phyloP scores from a whole-genome alignment of 2,113 vertebrate species.

The Nothocercus nigrocapillus region DNA sequence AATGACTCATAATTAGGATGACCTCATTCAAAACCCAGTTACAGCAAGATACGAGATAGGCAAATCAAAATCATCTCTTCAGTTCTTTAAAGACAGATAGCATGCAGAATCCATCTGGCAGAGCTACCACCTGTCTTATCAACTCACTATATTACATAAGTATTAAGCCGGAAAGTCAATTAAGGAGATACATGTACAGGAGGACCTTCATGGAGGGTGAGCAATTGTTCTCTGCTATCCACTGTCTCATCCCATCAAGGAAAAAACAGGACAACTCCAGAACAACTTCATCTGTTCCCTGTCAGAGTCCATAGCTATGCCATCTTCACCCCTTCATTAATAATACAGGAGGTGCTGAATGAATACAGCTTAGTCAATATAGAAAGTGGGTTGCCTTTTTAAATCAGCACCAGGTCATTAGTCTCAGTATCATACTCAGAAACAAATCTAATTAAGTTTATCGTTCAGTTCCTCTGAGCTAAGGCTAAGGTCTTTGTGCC shows the following conservation, averaged over 20 bases:
- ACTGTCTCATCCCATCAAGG: neutral
- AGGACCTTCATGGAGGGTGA: neutral
- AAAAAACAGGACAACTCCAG: neutral
- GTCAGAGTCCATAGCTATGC: neutral
- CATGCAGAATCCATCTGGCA: constrained; percentile 54
- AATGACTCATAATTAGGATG: constrained; percentile 57
- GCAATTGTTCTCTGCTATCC: neutral
- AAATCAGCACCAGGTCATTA: neutral
- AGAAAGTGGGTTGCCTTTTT: neutral
- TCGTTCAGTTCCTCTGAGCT: neutral
- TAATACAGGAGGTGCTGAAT: neutral
- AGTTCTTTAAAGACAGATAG: constrained; percentile 49
- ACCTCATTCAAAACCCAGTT: constrained; percentile 48
- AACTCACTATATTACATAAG: neutral
- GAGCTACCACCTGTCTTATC: constrained; percentile 37
- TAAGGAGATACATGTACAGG: neutral
- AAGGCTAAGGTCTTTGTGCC: neutral
- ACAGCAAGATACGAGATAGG: constrained; percentile 28
- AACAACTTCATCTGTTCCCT: neutral
- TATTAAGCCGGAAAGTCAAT: constrained; percentile 30
- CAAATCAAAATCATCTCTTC: constrained; percentile 62
- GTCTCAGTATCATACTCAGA: neutral
- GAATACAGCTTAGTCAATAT: neutral
- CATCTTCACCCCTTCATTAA: neutral
- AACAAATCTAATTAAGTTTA: neutral